A percentile compares a stretch with the other conserved stretches of the same genome.
Conservation (phyloP, 2,797 vertebrate genomes). For the Vireo griseus region DNA sequence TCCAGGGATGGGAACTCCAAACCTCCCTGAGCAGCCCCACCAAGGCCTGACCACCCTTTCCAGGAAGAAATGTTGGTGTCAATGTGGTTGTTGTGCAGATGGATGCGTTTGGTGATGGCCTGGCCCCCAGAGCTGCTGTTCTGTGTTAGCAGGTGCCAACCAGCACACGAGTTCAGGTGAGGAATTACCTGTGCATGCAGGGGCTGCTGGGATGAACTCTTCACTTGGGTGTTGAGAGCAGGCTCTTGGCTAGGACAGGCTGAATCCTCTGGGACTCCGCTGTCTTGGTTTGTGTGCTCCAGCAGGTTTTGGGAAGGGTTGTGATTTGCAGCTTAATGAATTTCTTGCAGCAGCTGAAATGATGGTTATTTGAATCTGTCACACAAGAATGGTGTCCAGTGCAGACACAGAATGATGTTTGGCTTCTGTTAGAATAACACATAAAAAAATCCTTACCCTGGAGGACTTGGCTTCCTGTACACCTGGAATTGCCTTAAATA, state of each 20-base stretch:
- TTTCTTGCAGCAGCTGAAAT: not conserved
- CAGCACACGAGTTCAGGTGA: not conserved
- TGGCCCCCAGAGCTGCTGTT: not conserved
- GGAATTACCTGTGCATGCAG: rapidly evolving
- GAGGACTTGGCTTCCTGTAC: not conserved
- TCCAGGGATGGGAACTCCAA: not conserved
- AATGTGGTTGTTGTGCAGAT: not conserved
- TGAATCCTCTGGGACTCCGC: not conserved
- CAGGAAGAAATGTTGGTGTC: not conserved
- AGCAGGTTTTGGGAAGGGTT: not conserved
- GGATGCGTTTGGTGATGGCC: not conserved
- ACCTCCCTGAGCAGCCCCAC: not conserved
- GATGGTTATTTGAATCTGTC: not conserved
- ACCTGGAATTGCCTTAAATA: not conserved
- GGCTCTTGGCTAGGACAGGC: not conserved
- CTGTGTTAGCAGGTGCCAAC: not conserved
- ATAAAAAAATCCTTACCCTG: not conserved
- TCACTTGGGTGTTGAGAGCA: not conserved
- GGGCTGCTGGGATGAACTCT: not conserved
- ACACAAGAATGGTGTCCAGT: not conserved
- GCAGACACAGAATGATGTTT: not conserved
- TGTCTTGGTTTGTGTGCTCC: not conserved
- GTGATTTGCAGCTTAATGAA: not conserved
- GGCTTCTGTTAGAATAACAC: not conserved
- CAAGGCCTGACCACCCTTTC: not conserved